These are phyloP conservation scores for Elmis aenea DNA, from an alignment of 2,888 invertebrate species.

Conservation along the genomic window DNA sequence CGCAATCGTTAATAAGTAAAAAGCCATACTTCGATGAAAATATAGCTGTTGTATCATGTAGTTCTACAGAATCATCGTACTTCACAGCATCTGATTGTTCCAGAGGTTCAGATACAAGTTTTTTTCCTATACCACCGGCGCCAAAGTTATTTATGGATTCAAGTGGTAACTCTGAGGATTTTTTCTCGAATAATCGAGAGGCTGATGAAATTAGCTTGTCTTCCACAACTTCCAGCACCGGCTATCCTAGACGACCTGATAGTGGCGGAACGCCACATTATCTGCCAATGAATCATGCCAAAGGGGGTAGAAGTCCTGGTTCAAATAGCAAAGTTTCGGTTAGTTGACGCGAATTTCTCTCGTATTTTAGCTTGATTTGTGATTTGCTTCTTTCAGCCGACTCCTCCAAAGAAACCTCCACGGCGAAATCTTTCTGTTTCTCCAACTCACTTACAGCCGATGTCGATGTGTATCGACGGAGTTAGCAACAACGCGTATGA, in stretches of 20 bases:
- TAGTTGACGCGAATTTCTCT: slow-evolving; percentile 34
- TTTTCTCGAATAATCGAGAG: slow-evolving; percentile 50
- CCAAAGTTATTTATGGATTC: slow-evolving; percentile 54
- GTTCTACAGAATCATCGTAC: slow-evolving; percentile 37
- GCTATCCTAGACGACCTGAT: slow-evolving; percentile 50
- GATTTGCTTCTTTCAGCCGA: slow-evolving; percentile 54
- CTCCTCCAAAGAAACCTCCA: slow-evolving; percentile 86
- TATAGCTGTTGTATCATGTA: slow-evolving; percentile 31
- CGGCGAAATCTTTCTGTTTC: slow-evolving; percentile 80
- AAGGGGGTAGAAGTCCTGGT: slow-evolving; percentile 53
- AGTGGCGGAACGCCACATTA: slow-evolving; percentile 50
- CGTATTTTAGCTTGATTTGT: neutral
- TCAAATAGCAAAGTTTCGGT: slow-evolving; percentile 61
- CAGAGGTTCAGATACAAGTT: slow-evolving; percentile 56
- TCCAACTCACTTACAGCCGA: slow-evolving; percentile 67
- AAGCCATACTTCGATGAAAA: slow-evolving; percentile 43
- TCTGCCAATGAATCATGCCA: slow-evolving; percentile 55
- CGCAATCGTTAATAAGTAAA: slow-evolving; percentile 41
- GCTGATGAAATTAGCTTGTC: slow-evolving; percentile 59
- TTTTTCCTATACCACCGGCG: slow-evolving; percentile 54
- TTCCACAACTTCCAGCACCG: slow-evolving; percentile 56
- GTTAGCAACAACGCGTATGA: slow-evolving; percentile 60
- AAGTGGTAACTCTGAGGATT: slow-evolving; percentile 55
- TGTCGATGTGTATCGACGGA: slow-evolving; percentile 54
- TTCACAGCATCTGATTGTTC: slow-evolving; percentile 39